Base-by-base conservation (phyloP, 2,888 invertebrate species). In the Thereva unica region DNA sequence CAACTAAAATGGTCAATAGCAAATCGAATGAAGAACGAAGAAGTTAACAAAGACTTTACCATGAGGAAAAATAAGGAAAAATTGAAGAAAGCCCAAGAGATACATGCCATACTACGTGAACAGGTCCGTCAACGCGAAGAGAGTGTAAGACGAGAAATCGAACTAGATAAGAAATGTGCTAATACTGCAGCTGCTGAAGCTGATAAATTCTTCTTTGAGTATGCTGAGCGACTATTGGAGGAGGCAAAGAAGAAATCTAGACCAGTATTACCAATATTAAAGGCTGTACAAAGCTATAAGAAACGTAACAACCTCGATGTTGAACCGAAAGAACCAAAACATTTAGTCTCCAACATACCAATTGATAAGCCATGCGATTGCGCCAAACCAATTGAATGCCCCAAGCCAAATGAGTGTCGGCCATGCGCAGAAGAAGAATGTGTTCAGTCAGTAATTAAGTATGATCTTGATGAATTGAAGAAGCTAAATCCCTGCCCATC, bases 211-310 rank as follows among this genome's bases (percentile, higher is more conserved):
- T 80, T 79, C 71, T 78, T 77, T 64, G 72, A 75, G 2, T 74
- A 75, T 67, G 79, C 74, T 5, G 72, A 72, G 37, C 72, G 68
- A 50, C 71, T 74, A 57, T 75, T 80, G 66, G 69, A 75, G 55
- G 73, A 77, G 54, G 78, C 77, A 0, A 70, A 76, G 4, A 72
- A 72, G n/a, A 74, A 75, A 23, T 76, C 76, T 0, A 74, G 78
- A 4, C 79, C 81, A 0, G 56, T 79, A 4, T 74, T 74, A 41
- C 80, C 80, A 0, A 70, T 80, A 8, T 72, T 74, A 10, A 76
- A 73, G 42, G 77, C 74, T 0, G 75, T 76, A 3, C 68, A 76
- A 8, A 57, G 70, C 0, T 80, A 80, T 55, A 76, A 75, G 37
- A 75, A 74, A 7, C 70, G 72, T 3, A 75, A 78, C 68, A 71